A percentile compares a stretch with the other conserved stretches of the same genome.
Evolutionary conservation across 2,113 vertebrate genomes (phyloP).

Genomic region (Tretioscincus oriximinensis): DNA sequence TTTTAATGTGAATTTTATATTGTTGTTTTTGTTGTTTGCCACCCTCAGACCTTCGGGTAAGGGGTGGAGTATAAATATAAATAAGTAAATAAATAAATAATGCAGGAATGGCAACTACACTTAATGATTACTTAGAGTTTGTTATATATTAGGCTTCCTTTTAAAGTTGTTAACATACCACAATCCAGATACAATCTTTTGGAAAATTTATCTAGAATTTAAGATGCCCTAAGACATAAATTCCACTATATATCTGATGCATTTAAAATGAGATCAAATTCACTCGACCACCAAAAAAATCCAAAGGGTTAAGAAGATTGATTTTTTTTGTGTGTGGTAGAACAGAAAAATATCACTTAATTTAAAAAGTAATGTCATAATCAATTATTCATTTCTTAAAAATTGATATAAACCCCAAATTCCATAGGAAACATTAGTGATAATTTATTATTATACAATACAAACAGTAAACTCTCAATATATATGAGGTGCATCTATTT

Average conservation of each 20-base stretch:
- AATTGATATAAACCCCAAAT: neutral
- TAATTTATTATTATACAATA: neutral
- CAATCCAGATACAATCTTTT: neutral
- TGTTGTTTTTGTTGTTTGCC: no score
- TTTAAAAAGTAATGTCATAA: conserved; percentile 11
- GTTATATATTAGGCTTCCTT: neutral
- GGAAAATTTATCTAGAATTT: conserved; percentile 3
- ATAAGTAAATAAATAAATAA: no score
- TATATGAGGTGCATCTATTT: no score
- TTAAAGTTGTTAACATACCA: neutral
- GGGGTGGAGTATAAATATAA: no score
- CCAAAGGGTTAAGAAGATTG: conserved; percentile 9
- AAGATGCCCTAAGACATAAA: neutral
- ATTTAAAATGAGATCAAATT: neutral
- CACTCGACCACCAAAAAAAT: neutral
- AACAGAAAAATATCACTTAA: neutral
- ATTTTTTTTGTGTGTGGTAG: neutral
- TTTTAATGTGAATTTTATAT: no score
- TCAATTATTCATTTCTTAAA: neutral
- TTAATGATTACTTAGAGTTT: neutral
- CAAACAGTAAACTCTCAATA: neutral
- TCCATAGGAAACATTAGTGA: neutral
- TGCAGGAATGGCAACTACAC: conserved; percentile 20
- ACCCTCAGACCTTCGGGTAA: no score
- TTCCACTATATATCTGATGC: neutral